Evolutionary conservation across 1,140 invertebrate species (phyloP).

Genomic region (Pseudomyrmex concolor): DNA sequence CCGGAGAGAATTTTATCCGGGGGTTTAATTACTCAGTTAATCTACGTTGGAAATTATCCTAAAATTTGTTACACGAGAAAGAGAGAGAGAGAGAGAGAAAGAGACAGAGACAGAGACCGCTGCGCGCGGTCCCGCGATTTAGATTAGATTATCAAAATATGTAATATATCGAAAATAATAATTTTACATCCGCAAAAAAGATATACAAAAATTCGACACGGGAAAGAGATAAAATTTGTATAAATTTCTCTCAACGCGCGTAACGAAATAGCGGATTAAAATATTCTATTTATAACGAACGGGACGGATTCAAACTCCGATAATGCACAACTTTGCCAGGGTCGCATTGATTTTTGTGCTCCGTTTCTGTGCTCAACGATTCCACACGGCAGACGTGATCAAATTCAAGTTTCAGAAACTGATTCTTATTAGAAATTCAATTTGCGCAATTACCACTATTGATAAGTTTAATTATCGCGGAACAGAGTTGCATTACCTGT

Average conservation of each 20-base stretch:
- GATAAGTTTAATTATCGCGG: not conserved
- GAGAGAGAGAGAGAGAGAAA: no score
- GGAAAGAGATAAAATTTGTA: not conserved
- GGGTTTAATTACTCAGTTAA: conserved; percentile 35
- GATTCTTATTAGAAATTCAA: not conserved
- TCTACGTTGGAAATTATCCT: conserved; percentile 33
- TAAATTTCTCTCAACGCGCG: no score
- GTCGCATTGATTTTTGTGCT: conserved; percentile 15
- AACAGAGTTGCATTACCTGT: not conserved
- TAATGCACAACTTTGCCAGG: conserved; percentile 11
- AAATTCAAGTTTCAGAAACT: not conserved
- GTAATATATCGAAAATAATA: not conserved
- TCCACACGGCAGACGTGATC: not conserved
- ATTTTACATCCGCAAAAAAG: not conserved
- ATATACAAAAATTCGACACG: not conserved
- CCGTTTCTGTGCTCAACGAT: conserved; percentile 6
- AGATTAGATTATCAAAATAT: conserved; percentile 1
- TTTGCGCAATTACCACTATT: not conserved
- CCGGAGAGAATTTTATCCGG: conserved; percentile 22
- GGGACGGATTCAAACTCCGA: conserved; percentile 16
- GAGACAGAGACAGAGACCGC: not conserved
- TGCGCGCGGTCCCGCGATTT: not conserved
- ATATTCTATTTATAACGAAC: conserved; percentile 37
- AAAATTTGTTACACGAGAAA: not conserved
- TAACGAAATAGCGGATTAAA: conserved; percentile 14